These are phyloP conservation scores for Ormia ochracea DNA, from an alignment of 2,888 invertebrate species.

Conservation along the genomic window DNA sequence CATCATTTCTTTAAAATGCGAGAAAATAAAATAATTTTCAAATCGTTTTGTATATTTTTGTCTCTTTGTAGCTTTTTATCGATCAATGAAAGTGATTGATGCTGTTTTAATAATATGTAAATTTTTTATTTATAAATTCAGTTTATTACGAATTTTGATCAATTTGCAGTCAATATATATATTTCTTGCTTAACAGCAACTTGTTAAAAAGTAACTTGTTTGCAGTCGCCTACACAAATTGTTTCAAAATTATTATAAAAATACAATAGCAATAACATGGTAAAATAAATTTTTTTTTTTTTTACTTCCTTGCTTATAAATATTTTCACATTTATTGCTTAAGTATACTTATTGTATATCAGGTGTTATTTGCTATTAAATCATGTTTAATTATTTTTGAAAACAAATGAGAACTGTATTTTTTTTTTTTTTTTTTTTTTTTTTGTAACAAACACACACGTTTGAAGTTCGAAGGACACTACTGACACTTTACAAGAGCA, in stretches of 20 bases:
- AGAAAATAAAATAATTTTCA: too few relatives aligned
- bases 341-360: background rate
- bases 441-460: background rate
- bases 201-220: background rate
- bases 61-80: background rate
- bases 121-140: background rate
- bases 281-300: background rate
- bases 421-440: background rate
- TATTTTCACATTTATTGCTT: background rate
- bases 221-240: background rate
- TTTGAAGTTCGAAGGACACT: too few relatives aligned
- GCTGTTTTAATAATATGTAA: background rate
- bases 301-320: background rate
- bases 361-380: conserved; percentile 18
- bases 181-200: background rate
- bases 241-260: background rate
- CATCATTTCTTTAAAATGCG: too few relatives aligned
- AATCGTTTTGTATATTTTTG: background rate
- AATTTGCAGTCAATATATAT: background rate
- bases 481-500: too few relatives aligned
- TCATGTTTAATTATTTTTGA: conserved; percentile 42
- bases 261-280: too few relatives aligned
- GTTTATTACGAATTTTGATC: background rate
- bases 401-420: conserved; percentile 14
- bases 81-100: conserved; percentile 53